These are phyloP conservation scores for Stegostoma tigrinum DNA, from an alignment of 2,113 vertebrate species.

Conservation along the genomic window DNA sequence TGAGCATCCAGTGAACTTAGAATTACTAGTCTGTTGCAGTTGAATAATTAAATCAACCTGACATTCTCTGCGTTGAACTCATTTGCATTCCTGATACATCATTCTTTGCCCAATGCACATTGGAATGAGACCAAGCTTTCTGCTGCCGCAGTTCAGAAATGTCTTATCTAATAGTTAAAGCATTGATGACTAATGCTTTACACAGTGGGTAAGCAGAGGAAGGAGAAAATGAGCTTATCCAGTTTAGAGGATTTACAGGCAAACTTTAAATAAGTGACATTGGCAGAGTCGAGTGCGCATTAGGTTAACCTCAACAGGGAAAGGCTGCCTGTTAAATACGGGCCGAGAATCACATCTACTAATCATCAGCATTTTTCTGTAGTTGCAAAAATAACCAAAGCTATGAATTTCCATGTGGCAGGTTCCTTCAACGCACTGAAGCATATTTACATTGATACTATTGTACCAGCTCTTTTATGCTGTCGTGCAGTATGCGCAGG, in stretches of 20 bases:
- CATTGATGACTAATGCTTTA: conserved; percentile 1
- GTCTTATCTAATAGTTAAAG: background rate
- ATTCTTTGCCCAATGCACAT: background rate
- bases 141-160: background rate
- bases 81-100: background rate
- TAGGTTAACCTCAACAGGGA: background rate
- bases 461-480: background rate
- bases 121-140: background rate
- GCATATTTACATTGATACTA: background rate
- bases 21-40: background rate
- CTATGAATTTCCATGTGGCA: background rate
- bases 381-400: background rate
- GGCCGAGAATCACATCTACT: background rate
- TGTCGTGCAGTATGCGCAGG: background rate
- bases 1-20: background rate
- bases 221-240: conserved; percentile 28
- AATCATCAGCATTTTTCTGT: background rate
- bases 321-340: background rate
- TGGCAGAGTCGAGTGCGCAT: background rate
- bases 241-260: background rate
- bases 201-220: background rate
- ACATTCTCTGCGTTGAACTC: background rate
- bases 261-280: conserved; percentile 4
- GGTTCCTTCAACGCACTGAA: background rate
- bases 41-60: background rate